Base-by-base conservation (phyloP, 2,113 vertebrate genomes). In the Leptobrachium ailaonicum region DNA sequence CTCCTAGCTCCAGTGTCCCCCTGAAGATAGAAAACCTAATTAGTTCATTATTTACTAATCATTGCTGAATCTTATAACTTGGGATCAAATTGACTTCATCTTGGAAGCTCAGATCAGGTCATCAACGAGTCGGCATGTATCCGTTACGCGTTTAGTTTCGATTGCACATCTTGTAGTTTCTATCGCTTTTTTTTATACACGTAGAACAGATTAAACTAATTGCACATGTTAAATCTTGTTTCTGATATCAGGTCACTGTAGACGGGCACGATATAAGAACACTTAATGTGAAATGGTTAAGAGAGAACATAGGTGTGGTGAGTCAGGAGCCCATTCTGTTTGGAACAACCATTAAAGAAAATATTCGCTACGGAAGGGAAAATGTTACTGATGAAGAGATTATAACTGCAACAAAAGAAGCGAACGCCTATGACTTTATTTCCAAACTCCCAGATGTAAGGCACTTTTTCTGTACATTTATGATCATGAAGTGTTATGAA, bases 401-500 rank as follows among this genome's bases (percentile, higher is more conserved):
- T 77, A 88, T 90, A 68, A 80, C 67, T 85, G 91, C 88, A 68
- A 82, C 87, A 69, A 90, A 87, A 74, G 90, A 92, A 85, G 90
- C 90, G 47, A 91, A 92, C 83, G 91, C 88, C 81, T 92, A 88
- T 72, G 87, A 91, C 62, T 92, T 91, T 45, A 90, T 92, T 85
- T 85, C 87, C 32, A 86, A 76, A 73, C 84, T 92, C 3, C 91
- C 90, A 82, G 87, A 90, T 78, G 91, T 92, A 82, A 88, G 88
- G 63, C 12, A 43, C 56, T 50, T 8, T 60, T 60, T 60, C 56
- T 12, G 56, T 60, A 11, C 3, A 60, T 60, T 12, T 60, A 11
- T 7, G 13, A 14, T 60, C 56, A 50, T 50, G 8, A 50, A 50
- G 47, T 50, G 8, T 2, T 60, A 14, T 3, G 3, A 60, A 60